Evolutionary conservation across 2,113 vertebrate species (phyloP).

Genomic region (Pitta sordida): DNA sequence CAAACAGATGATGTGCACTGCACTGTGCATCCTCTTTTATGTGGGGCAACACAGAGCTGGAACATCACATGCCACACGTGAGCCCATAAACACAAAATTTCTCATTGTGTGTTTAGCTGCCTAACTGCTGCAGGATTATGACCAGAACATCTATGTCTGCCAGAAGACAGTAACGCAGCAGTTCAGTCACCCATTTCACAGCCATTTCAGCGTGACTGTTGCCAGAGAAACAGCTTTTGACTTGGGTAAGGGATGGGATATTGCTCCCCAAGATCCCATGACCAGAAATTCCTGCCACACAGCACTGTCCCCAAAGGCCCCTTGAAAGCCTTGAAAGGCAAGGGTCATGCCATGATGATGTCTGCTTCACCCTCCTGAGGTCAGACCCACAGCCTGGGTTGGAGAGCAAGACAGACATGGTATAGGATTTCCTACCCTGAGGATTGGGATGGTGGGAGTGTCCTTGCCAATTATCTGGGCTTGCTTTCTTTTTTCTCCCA

Average conservation of each 20-base stretch:
- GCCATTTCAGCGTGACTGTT: background rate
- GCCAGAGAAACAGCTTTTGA: background rate
- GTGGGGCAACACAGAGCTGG: accelerated
- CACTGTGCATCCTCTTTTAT: background rate
- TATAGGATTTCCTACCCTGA: background rate
- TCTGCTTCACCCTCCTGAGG: background rate
- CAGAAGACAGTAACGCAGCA: background rate
- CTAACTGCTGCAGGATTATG: background rate
- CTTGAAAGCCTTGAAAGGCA: background rate
- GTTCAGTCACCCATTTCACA: background rate
- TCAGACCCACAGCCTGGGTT: accelerated
- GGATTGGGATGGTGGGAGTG: background rate
- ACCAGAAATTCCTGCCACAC: background rate
- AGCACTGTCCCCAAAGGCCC: background rate
- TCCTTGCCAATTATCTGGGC: background rate
- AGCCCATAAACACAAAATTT: background rate
- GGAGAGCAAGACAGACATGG: background rate
- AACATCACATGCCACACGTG: background rate
- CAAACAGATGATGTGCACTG: background rate
- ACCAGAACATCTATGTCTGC: accelerated
- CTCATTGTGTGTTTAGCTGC: background rate
- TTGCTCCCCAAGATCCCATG: background rate
- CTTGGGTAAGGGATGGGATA: background rate
- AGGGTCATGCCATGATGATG: background rate
- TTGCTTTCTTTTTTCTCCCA: background rate